phyloP scores from a whole-genome alignment of 1,140 invertebrate genomes.

The Epicauta chinensis region DNA sequence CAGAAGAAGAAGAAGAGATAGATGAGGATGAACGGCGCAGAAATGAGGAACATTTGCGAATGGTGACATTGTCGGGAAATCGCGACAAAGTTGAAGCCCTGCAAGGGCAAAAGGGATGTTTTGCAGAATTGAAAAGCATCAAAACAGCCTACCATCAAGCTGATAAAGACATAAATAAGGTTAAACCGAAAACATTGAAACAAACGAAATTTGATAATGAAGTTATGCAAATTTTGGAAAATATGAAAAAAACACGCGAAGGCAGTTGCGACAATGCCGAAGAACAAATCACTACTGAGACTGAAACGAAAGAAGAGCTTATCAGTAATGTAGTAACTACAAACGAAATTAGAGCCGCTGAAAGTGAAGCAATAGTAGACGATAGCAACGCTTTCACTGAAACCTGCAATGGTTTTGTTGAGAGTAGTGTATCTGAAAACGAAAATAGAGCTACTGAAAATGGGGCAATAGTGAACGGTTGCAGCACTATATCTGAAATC shows the following conservation, averaged over 20 bases:
- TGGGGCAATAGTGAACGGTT: not conserved
- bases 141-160: slow-evolving; percentile 29
- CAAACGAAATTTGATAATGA: not conserved
- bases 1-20: slow-evolving; percentile 17
- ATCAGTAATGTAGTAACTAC: not conserved
- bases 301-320: not conserved
- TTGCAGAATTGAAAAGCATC: slow-evolving; percentile 33
- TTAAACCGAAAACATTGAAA: slow-evolving; percentile 13
- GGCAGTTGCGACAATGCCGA: not conserved
- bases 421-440: no score
- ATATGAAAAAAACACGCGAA: not conserved
- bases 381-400: no score
- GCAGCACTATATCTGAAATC: not conserved
- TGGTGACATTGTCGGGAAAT: slow-evolving; percentile 19
- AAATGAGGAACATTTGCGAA: slow-evolving; percentile 29
- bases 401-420: no score
- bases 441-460: not conserved
- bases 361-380: no score
- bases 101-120: slow-evolving; percentile 32
- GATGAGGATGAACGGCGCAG: slow-evolving; percentile 23
- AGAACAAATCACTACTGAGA: not conserved
- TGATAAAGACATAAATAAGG: slow-evolving; percentile 27
- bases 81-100: slow-evolving; percentile 27
- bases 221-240: not conserved
- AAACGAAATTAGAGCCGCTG: not conserved